Evolutionary conservation across 2,113 vertebrate genomes (phyloP).

Genomic region (Channa argus): DNA sequence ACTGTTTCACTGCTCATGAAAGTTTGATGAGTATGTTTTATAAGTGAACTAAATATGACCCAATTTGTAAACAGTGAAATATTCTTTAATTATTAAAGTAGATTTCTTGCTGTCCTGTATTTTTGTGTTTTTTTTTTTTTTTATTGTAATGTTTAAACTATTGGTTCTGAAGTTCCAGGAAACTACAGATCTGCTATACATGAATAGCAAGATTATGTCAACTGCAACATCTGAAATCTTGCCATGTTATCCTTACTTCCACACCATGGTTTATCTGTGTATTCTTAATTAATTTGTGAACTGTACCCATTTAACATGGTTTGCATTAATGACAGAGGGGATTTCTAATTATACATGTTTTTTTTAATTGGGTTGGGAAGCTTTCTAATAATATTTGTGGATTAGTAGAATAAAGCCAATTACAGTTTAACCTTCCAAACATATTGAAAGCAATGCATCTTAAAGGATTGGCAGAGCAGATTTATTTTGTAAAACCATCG

Average conservation of each 20-base stretch:
- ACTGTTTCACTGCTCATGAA: no score
- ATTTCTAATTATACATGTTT: slow-evolving; percentile 30
- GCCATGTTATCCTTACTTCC: slow-evolving; percentile 2
- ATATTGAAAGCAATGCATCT: slow-evolving; percentile 62
- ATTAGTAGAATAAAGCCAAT: slow-evolving; percentile 75
- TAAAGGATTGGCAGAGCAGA: slow-evolving; percentile 56
- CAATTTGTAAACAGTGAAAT: no score
- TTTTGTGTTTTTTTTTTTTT: no score
- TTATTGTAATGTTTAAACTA: no score
- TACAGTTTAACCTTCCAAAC: slow-evolving; percentile 49
- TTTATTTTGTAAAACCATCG: slow-evolving; percentile 58
- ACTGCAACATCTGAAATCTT: neutral
- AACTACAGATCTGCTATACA: no score
- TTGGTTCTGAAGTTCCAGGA: no score
- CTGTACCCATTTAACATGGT: slow-evolving; percentile 35
- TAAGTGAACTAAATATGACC: no score
- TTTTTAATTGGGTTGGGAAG: slow-evolving; percentile 35
- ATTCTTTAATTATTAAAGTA: no score
- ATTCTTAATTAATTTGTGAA: slow-evolving; percentile 8
- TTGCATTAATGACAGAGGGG: slow-evolving; percentile 34
- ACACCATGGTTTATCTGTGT: neutral
- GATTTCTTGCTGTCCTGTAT: no score
- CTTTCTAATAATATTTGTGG: slow-evolving; percentile 32
- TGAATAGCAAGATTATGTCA: no score
- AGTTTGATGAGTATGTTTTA: no score